A percentile compares a stretch with the other conserved stretches of the same genome.
phyloP scores from a whole-genome alignment of 2,113 vertebrate genomes.

The Syngnathoides biaculeatus region DNA sequence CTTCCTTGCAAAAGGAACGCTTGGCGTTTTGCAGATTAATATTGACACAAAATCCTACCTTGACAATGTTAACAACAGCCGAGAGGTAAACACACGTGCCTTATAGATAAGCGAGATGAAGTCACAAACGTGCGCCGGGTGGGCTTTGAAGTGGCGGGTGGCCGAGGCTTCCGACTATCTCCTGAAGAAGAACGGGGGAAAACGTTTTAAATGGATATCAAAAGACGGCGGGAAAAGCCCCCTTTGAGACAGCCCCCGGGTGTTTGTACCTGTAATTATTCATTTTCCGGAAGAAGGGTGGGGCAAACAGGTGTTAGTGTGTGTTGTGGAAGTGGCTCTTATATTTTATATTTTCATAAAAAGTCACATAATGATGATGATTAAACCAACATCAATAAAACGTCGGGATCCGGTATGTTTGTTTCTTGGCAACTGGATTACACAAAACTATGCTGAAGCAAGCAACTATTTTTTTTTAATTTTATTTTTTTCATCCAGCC shows the following conservation, averaged over 20 bases:
- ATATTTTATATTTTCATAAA: not conserved
- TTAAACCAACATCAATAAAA: not conserved
- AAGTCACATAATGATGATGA: not conserved
- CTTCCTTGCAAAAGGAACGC: too few relatives aligned
- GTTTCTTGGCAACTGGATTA: not conserved
- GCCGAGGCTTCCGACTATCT: slow-evolving; percentile 50
- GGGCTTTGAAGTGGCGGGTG: slow-evolving; percentile 59
- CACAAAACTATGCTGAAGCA: not conserved
- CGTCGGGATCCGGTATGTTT: not conserved
- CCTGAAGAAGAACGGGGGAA: slow-evolving; percentile 36
- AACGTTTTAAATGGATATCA: slow-evolving; percentile 61
- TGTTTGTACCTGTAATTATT: slow-evolving; percentile 73
- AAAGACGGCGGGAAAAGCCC: slow-evolving; percentile 29
- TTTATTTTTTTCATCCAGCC: too few relatives aligned
- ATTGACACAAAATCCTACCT: not conserved
- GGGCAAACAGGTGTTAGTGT: slow-evolving; percentile 50
- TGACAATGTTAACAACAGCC: not conserved
- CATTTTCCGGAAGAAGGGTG: slow-evolving; percentile 50
- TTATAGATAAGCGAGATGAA: not conserved
- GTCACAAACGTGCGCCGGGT: slow-evolving; percentile 39
- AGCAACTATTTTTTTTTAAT: not conserved
- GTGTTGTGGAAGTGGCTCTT: slow-evolving; percentile 29
- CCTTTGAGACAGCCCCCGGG: slow-evolving; percentile 56
- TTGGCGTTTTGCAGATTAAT: not conserved
- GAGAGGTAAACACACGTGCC: slow-evolving; percentile 26